Evolutionary conservation across 2,113 vertebrate species (phyloP), one percentile per base, ranked within the genome.

Genomic region (Bostrychus sinensis): DNA sequence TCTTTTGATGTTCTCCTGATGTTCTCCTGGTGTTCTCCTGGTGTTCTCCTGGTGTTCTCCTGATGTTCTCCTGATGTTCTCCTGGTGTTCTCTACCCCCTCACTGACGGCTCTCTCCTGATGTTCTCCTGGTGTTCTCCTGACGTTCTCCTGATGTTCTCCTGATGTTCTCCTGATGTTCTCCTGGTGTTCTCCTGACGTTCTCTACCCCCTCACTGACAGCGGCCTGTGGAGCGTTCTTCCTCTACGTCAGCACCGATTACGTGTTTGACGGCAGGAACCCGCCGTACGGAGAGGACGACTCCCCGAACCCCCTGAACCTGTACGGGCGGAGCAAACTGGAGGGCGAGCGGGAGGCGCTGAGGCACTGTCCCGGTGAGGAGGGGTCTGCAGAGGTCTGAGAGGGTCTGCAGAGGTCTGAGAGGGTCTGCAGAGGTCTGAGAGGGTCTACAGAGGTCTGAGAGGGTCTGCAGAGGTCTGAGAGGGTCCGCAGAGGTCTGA

Each of bases 161-260:
- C 2, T 41, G 6, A 9, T 4, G 0, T 16, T 25, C 20, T 11
- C 11, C 5, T 43, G 4, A 26, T n/a, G 16, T 2, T 22, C 3
- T 28, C 12, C 5, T 43, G 4, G 23, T n/a, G 16, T 2, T 22
- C 3, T 28, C 12, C 2, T 41, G 6, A 9, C 7, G 0, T 16
- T 25, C 20, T 11, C 11, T 14, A 2, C 36, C 11, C 19, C 3
- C 38, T 41, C 14, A 6, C 16, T 7, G 3, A 17, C 64, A 81
- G 81, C 73, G 9, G 42, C 14, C 0, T 48, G 90, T 16, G 94
- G 94, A 67, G 93, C 94, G 0, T 94, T 96, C 85, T 83, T 99
- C 56, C 89, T 98, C 82, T 98, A 97, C 81, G 96, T 99, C 68
- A 98, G 97, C 76, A 95, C 94, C 3, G 95, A 99, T 83, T 98